Evolutionary conservation across 1,140 invertebrate genomes (phyloP), one percentile per base, ranked within the genome.

Genomic region (Heliconius congener): DNA sequence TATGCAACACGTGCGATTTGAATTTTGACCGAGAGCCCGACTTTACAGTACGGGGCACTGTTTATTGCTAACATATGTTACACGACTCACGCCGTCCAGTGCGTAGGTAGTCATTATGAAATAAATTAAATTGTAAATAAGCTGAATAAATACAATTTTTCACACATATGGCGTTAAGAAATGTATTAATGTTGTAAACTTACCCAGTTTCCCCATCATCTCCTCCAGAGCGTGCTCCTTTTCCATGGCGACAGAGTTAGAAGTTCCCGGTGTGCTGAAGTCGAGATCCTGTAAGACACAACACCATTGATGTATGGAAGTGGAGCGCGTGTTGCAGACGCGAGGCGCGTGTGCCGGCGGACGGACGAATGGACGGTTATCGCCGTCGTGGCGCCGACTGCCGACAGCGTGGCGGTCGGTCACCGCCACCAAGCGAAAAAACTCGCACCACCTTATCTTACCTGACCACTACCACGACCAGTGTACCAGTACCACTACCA

Each of bases 191-290:
- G 13, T 27, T 66, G 8, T 13, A 13, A 66, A 66, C 95, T 96
- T 82, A 96, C 96, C 96, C 78, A 97, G 87, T 86, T 96, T 96
- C 19, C 95, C 95, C 96, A 97, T 96, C 81, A 97, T 95, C 78
- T 96, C 96, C 83, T 97, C 96, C 23, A 97, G 86, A 39, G 96
- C 96, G 77, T 93, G 95, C 90, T 97, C 96, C 76, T 96, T 95
- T 83, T 95, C 96, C 95, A 96, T 96, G 76, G 73, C 91, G 80
- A 39, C 6, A 79, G 76, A 72, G 37, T 74, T 78, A 27, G 60
- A 77, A 42, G 60, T 81, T 80, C 57, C 78, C 46, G 50, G 78
- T 83, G 23, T 57, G 39, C 76, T 84, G 55, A 76, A 73, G 57
- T 55, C 77, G 71, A 85, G 80, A 73, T 77, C 66, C 89, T 92